Base-by-base conservation (phyloP, 2,797 vertebrate species). In the Squalus acanthias region DNA sequence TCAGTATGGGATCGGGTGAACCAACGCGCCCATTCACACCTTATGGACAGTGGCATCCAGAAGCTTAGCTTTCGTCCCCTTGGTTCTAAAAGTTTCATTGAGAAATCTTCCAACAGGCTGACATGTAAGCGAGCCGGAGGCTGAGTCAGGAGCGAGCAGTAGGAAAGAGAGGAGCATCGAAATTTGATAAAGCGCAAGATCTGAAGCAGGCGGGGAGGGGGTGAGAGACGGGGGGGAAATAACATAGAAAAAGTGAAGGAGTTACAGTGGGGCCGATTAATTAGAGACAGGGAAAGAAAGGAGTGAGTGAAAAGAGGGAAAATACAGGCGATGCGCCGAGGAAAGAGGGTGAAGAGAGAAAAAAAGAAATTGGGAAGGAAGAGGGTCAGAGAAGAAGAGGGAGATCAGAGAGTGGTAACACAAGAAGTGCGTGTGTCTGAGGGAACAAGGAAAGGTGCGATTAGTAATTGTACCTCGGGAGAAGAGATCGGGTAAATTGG, bases 61-160 rank as follows among this genome's bases (percentile, higher is more conserved):
- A n/a, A 17, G 57, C 88, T 91, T 12, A 24, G 63, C 65, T 46
- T 24, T 69, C 65, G 20, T 69, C 24, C 63, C 91, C 24, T 10
- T 5, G n/a, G 20, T 46, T 69, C 20, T 9, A 46, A n/a, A 69
- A 46, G 65, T 93, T 93, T 69, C 63, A 93, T 93, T 93, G 65
- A 93, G 63, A 93, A 93, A 93, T 93, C 91, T 69, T 5, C 33
- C 91, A 46, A 10, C 91, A 93, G 91, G 7, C 65, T 93, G 91
- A 1, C 60, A 33, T 92, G 89, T 39, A 65, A 67, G 57, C 15
- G 89, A 92, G 53, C 87, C 26, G 87, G 87, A 57, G 26, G 12
- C 88, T 91, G 88, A 91, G n/a, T 46, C 91, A 93, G 91, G 91
- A 93, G 63, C 39, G 17, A 93, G 91, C 15, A 15, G 57, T 3